A percentile compares a stretch with the other conserved stretches of the same genome.
phyloP scores from a whole-genome alignment of 2,797 vertebrate genomes.

The Anomalospiza imberbis region DNA sequence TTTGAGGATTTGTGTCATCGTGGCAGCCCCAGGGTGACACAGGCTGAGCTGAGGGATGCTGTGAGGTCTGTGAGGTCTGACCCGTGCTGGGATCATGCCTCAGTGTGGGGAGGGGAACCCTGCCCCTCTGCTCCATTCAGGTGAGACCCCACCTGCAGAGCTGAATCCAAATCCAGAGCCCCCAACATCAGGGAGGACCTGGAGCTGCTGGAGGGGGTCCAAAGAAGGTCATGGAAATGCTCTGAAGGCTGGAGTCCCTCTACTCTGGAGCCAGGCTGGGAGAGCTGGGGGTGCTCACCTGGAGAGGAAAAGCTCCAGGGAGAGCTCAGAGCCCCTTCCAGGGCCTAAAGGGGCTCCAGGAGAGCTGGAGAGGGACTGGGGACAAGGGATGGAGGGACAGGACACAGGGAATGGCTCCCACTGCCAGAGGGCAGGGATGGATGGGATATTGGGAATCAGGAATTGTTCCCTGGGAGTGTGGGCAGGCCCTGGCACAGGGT shows the following conservation, averaged over 20 bases:
- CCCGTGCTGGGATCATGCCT: background rate
- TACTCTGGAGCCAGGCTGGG: background rate
- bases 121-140: background rate
- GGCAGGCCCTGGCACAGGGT: too few relatives aligned
- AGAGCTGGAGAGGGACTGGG: background rate
- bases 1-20: background rate
- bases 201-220: fast-evolving
- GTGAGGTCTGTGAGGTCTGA: background rate
- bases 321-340: background rate
- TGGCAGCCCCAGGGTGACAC: background rate
- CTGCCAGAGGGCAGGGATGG: background rate
- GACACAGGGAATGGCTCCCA: background rate
- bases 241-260: background rate
- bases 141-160: background rate
- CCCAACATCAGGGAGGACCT: fast-evolving
- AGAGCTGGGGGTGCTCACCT: background rate
- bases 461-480: background rate
- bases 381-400: background rate
- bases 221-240: fast-evolving
- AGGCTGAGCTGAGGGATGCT: background rate
- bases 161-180: background rate
- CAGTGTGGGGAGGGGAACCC: background rate
- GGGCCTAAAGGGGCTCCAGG: background rate
- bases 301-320: background rate
- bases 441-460: background rate